Base-by-base conservation (phyloP, 2,113 vertebrate species). In the Setophaga petechia region DNA sequence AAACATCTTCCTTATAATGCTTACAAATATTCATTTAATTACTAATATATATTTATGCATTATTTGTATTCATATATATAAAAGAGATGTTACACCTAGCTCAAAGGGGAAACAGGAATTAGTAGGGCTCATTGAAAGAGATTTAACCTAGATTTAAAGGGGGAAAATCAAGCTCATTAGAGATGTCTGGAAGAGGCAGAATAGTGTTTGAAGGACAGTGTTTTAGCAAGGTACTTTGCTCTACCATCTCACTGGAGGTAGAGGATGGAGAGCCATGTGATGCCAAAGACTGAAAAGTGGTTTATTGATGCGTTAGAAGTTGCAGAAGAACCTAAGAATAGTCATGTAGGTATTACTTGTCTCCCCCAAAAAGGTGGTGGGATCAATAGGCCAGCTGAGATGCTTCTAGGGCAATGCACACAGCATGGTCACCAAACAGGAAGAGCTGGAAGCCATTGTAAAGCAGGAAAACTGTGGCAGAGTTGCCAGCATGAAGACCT, bases 401-500 rank as follows among this genome's bases (percentile, higher is more conserved):
- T 59, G 18, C n/a, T 33, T 43, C 25, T 65, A 47, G 5, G 24
- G n/a, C 22, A 76, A 22, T 0, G 2, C 25, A 15, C 4, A 3
- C 10, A 65, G 22, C 15, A 11, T 30, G 39, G 30, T 11, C 37
- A 47, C 27, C 30, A 33, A 43, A 37, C 5, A 54, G 57, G 33
- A 54, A 27, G 44, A 54, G 31, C 39, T 76, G 44, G 25, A 75
- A 86, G 11, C 19, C 30, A 19, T 14, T 47, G 62, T 47, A 30
- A 25, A 46, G 28, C 22, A 35, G 37, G 44, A 59, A 93, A 76
- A 59, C 19, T 17, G 15, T 52, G 31, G 16, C 23, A 14, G 33
- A n/a, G 51, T 43, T 16, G 6, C 13, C 25, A 90, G 28, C n/a
- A 47, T 0, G 0, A 57, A 63, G 54, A 22, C 16, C 9, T 11